These are phyloP conservation scores for Pristionchus exspectatus DNA, from an alignment of 2,888 invertebrate species.

Conservation along the genomic window DNA sequence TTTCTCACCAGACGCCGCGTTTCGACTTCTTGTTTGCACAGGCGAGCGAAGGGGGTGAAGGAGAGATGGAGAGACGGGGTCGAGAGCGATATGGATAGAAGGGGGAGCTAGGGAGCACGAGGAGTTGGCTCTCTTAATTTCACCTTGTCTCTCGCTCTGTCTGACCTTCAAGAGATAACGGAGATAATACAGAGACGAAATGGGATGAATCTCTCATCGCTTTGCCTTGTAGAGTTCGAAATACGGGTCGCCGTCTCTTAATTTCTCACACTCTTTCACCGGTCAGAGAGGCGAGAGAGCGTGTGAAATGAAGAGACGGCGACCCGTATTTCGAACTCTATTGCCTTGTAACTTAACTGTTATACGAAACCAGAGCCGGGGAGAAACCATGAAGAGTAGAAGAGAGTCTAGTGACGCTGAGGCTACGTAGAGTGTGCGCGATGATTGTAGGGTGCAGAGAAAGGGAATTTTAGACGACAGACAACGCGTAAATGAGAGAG, in stretches of 20 bases:
- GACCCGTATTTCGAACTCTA: no score
- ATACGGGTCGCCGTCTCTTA: no score
- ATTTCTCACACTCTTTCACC: not conserved
- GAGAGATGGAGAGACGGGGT: conserved; percentile 2
- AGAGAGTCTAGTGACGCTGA: not conserved
- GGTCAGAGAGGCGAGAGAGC: no score
- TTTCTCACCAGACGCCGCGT: not conserved
- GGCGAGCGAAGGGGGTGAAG: not conserved
- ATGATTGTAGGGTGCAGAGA: not conserved
- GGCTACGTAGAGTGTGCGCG: not conserved
- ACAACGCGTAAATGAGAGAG: not conserved
- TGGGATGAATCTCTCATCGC: not conserved
- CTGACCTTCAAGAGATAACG: not conserved
- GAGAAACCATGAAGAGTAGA: not conserved
- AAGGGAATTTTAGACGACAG: not conserved
- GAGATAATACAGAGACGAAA: not conserved
- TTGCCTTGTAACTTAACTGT: no score
- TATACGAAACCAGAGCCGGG: no score
- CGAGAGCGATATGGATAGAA: not conserved
- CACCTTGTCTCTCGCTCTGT: not conserved
- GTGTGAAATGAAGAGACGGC: no score
- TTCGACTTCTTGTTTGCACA: not conserved
- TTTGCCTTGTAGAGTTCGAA: not conserved
- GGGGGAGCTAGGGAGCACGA: not conserved
- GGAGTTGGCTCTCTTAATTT: not conserved